Evolutionary conservation across 92 coral and sea anemone genomes (phyloP), one percentile per base, ranked within the genome.

Genomic region (Palythoa heliodiscus): DNA sequence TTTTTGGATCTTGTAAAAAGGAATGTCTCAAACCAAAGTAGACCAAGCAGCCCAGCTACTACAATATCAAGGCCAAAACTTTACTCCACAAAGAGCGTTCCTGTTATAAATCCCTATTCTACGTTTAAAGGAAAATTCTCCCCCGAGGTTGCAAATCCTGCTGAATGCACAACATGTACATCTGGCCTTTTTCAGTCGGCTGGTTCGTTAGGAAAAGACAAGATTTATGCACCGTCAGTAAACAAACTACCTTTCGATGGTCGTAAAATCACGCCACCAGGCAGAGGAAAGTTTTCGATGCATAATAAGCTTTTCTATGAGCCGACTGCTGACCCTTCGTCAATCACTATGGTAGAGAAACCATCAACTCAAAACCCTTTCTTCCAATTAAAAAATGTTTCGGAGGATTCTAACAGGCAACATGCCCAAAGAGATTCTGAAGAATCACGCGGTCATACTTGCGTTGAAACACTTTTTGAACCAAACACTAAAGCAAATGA

Each of bases 1-100:
- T 68, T 80, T 80, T 66, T 43, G n/a, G 84, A 80, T 11, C 74
- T 22, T 29, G 74, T 80, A 70, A 67, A 80, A 66, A 66, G 15
- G 55, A 61, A 57, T 15, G 20, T 66, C 0, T 75, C 64, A 53
- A 75, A 22, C 16, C 43, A 67, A 24, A 67, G 84, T 70, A 11
- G 43, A 35, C 40, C 84, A 13, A 52, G 43, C 43, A 80, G 84
- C 64, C 61, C 84, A 5, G 74, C 22, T 4, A 22, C 60, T 7
- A 53, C 84, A 66, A 67, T 70, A 4, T 70, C 74, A 14, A 80
- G 66, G 37, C 74, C 24, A 13, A 64, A 47, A n/a, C 39, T 43
- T 78, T 37, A 38, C 5, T 67, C 84, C 57, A 23, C 63, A 67
- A 80, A 23, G 40, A 67, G 75, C 53, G 22, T 8, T 6, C 25